Conservation (phyloP, 2,888 invertebrate genomes). For the Dorcus hopei region DNA sequence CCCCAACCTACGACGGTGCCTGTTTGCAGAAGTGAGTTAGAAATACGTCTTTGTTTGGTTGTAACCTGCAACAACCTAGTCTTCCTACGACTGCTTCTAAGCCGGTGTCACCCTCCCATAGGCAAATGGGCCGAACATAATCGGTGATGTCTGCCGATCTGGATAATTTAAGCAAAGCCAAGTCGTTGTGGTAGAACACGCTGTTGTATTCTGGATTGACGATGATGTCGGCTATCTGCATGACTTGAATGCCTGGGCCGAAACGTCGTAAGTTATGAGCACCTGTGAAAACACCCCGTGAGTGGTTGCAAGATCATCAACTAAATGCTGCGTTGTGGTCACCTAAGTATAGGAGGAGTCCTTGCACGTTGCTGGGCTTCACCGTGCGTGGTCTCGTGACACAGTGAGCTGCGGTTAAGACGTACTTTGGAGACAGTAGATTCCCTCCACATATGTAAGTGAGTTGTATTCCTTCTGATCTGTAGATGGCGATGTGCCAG, state of each 20-base stretch:
- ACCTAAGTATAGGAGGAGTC: constrained; percentile 45
- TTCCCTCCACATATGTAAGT: constrained; percentile 44
- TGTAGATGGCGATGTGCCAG: constrained; percentile 67
- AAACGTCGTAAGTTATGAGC: constrained; percentile 40
- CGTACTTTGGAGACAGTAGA: constrained; percentile 34
- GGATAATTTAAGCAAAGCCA: constrained; percentile 39
- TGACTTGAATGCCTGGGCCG: constrained; percentile 48
- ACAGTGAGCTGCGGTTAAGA: constrained; percentile 45
- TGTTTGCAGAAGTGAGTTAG: constrained; percentile 23
- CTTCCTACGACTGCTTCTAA: constrained; percentile 30
- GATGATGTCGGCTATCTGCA: constrained; percentile 36
- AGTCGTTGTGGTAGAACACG: constrained; percentile 38
- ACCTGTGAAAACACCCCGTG: constrained; percentile 27
- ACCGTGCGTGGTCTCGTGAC: constrained; percentile 38
- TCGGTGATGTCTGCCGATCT: constrained; percentile 37
- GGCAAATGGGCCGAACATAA: constrained; percentile 44
- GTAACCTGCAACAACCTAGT: constrained; percentile 29
- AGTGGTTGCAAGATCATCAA: background rate
- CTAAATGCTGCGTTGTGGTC: constrained; percentile 16
- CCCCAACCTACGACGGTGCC: constrained; percentile 53
- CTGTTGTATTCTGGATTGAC: constrained; percentile 41
- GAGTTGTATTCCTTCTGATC: constrained; percentile 45
- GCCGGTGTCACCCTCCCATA: constrained; percentile 37
- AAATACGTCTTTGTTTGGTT: background rate
- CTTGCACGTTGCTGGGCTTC: constrained; percentile 36